Conservation (phyloP, 2,797 vertebrate genomes). For the Pantherophis vulpinus region DNA sequence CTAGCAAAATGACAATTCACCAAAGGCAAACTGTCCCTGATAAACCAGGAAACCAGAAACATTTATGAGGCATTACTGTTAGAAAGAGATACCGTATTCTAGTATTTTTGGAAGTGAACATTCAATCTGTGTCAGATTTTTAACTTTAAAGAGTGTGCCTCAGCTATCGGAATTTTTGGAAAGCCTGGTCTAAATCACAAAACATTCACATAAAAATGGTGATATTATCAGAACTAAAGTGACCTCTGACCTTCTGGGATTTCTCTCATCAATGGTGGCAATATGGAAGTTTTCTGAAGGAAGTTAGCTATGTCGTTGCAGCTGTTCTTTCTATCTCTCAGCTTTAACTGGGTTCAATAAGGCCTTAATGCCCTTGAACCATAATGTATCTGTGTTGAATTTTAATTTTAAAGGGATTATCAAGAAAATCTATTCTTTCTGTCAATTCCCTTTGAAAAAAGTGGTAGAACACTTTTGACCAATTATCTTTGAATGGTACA, state of each 20-base stretch:
- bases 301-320: conserved; percentile 59
- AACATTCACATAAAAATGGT: conserved; percentile 35
- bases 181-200: not conserved
- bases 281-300: conserved; percentile 51
- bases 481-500: conserved; percentile 61
- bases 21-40: not conserved
- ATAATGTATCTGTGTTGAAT: conserved; percentile 62
- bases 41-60: not conserved
- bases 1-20: not conserved
- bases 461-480: conserved; percentile 55
- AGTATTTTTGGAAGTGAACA: not conserved
- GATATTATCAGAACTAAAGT: conserved; percentile 62
- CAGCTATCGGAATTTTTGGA: conserved; percentile 13
- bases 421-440: conserved; percentile 70
- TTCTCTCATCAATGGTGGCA: conserved; percentile 62
- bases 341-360: conserved; percentile 64
- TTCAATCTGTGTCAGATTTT: not conserved
- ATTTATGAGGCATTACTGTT: not conserved
- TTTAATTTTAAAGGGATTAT: conserved; percentile 77
- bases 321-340: conserved; percentile 63
- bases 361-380: conserved; percentile 69
- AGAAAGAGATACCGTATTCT: not conserved
- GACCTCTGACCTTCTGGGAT: conserved; percentile 59
- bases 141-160: not conserved
- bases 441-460: conserved; percentile 71